Base-by-base conservation (phyloP, 2,888 invertebrate genomes). In the Kryphioiulus occultus region DNA sequence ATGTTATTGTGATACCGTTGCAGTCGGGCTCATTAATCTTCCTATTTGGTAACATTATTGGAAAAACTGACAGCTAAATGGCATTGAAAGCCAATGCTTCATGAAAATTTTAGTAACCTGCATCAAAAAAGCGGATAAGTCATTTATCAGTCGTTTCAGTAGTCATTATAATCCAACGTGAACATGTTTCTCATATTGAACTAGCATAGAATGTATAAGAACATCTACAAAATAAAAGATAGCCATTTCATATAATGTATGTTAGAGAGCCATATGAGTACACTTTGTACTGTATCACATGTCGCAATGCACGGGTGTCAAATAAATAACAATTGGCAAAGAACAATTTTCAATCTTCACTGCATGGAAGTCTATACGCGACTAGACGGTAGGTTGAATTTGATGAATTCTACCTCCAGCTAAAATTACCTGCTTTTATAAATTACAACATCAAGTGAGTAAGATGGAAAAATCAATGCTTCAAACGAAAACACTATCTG, bases 271-370 rank as follows among this genome's bases (percentile, higher is more conserved):
- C 35, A 35, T 35, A 35, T 35, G 7, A 35, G 35, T 4, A 7
- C 35, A 35, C 35, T 35, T n/a, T n/a, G n/a, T n/a, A 68, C 9
- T 15, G 78, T 30, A 30, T 26, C 78, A 30, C 3, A 32, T 78
- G 3, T 26, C 1, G 9, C 30, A 78, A 78, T 78, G 10, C 78
- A 5, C 30, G 30, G 78, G 78, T 30, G 26, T 30, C 30, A 32
- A 78, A 78, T 30, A 78, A 78, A 78, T 78, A 78, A 78, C 78
- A 78, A 78, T 78, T 78, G 26, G 78, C 15, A 5, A 78, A 78
- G 68, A 78, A 78, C 15, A 78, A 44, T 44, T 78, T 78, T 78
- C 78, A 78, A 78, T 78, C 30, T 30, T 15, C 30, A 7, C 68
- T 12, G n/a, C n/a, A 26, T 9, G 0, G 10, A 9, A 5, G 9